Percentiles rank a stretch among this genome's conserved stretches.
phyloP scores from a whole-genome alignment of 2,113 vertebrate genomes.

The Cercopithecus mona region DNA sequence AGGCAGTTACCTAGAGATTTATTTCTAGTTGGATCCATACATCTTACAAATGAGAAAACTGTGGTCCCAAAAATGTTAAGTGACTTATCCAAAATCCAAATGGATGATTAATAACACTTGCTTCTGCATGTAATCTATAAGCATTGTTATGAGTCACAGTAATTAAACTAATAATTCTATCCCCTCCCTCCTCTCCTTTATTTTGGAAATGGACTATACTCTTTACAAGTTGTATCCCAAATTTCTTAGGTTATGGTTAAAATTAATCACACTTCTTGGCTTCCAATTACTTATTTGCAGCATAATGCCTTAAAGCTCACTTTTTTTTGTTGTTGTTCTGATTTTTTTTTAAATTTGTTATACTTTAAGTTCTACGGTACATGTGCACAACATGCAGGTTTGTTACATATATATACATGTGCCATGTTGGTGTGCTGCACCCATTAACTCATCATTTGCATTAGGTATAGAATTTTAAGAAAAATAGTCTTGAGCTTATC shows the following conservation, averaged over 20 bases:
- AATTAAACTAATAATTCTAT: slow-evolving; percentile 37
- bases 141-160: neutral
- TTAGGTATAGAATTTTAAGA: slow-evolving; percentile 1
- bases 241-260: neutral
- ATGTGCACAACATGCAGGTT: too few species aligned
- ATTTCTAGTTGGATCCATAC: neutral
- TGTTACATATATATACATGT: too few species aligned
- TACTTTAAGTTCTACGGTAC: too few species aligned
- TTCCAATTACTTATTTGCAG: slow-evolving; percentile 10
- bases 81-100: neutral
- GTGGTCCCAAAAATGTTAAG: neutral
- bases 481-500: slow-evolving; percentile 16
- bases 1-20: neutral
- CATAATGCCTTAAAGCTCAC: neutral
- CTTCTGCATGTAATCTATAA: neutral
- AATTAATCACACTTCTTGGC: slow-evolving; percentile 3
- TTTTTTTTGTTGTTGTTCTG: neutral
- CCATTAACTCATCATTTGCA: too few species aligned
- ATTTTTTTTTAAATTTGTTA: too few species aligned
- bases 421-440: too few species aligned
- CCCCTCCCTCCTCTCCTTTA: neutral
- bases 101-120: slow-evolving; percentile 9
- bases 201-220: neutral
- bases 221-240: neutral
- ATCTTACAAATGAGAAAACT: slow-evolving; percentile 41